Evolutionary conservation across 2,888 invertebrate species (phyloP).

Genomic region (Lasioglossum morio): DNA sequence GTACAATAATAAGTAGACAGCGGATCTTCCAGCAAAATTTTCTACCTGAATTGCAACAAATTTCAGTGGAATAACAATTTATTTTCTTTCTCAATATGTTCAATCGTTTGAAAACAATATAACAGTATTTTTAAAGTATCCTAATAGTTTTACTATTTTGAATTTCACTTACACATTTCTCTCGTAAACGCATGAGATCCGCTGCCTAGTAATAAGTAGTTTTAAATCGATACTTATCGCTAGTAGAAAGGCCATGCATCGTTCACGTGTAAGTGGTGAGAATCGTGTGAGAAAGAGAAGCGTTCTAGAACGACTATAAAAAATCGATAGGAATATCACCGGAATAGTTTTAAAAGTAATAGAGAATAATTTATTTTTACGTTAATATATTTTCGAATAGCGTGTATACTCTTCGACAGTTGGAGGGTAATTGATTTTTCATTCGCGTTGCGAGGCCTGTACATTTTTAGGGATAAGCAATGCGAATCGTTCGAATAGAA

Average conservation of each 20-base stretch:
- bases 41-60: no score
- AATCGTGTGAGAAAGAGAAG: not conserved
- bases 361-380: not conserved
- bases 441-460: not conserved
- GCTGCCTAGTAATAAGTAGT: not conserved
- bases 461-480: not conserved
- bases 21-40: no score
- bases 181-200: no score
- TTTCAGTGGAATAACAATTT: no score
- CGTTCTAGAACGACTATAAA: not conserved
- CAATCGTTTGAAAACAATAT: no score
- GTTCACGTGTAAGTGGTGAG: not conserved
- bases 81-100: no score
- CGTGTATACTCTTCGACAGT: not conserved
- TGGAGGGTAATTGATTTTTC: not conserved
- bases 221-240: not conserved
- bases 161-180: no score
- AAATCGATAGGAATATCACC: not conserved
- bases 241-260: not conserved
- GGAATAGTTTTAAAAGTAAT: not conserved
- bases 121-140: no score
- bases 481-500: not conserved
- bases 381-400: not conserved
- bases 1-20: not conserved
- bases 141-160: no score